A percentile compares a stretch with the other conserved stretches of the same genome.
Evolutionary conservation across 2,113 vertebrate species (phyloP).

Genomic region (Lamprologus ornatipinnis): DNA sequence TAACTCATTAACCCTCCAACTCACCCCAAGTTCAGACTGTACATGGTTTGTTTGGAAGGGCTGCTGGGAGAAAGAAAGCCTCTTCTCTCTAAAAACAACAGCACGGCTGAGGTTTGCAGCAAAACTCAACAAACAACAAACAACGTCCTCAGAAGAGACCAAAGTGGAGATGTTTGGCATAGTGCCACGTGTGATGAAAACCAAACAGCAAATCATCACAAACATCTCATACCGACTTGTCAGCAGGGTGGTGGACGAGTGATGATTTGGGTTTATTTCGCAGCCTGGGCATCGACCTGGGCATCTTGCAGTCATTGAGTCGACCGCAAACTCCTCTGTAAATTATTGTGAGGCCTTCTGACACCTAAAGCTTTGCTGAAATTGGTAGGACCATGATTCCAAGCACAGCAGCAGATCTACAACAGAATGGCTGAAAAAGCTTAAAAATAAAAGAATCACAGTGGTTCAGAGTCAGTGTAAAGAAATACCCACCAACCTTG

Average conservation of each 20-base stretch:
- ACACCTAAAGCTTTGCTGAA: not conserved
- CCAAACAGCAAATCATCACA: not conserved
- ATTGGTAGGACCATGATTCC: not conserved
- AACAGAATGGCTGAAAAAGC: not conserved
- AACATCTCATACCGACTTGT: not conserved
- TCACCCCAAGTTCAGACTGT: not conserved
- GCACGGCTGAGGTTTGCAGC: not conserved
- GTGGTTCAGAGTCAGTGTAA: not conserved
- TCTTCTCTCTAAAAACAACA: not conserved
- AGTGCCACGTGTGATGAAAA: not conserved
- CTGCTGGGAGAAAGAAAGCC: not conserved
- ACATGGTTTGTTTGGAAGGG: fast-evolving
- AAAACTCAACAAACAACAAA: not conserved
- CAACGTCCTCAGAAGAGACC: not conserved
- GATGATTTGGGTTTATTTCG: not conserved
- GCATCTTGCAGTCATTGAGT: not conserved
- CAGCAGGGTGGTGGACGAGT: not conserved
- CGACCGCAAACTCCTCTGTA: not conserved
- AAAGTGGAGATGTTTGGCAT: not conserved
- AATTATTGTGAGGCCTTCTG: not conserved
- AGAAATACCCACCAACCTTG: fast-evolving
- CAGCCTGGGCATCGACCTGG: not conserved
- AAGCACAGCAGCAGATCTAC: not conserved
- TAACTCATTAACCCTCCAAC: not conserved
- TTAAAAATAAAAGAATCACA: not conserved